These are phyloP conservation scores for Cromileptes altivelis DNA, from an alignment of 2,113 vertebrate species.

Conservation along the genomic window DNA sequence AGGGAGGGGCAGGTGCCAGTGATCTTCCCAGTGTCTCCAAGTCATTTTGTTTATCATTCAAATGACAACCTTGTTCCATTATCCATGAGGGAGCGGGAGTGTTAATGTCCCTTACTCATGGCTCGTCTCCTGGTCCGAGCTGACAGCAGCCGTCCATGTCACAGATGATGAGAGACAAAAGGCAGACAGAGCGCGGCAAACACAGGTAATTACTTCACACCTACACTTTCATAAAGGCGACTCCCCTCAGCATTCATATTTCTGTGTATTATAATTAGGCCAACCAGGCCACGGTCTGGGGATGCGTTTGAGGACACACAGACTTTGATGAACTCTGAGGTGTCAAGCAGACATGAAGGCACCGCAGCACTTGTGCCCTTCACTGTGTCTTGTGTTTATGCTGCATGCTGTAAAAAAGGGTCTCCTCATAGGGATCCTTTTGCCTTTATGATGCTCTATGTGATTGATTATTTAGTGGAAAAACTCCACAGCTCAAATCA, in stretches of 20 bases:
- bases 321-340: slow-evolving; percentile 74
- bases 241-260: slow-evolving; percentile 70
- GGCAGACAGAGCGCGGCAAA: slow-evolving; percentile 53
- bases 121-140: slow-evolving; percentile 65
- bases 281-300: slow-evolving; percentile 61
- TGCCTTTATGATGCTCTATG: slow-evolving; percentile 68
- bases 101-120: slow-evolving; percentile 77
- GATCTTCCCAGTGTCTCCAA: slow-evolving; percentile 81
- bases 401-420: slow-evolving; percentile 40
- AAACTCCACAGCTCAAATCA: slow-evolving; percentile 72
- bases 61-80: slow-evolving; percentile 87
- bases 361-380: slow-evolving; percentile 44
- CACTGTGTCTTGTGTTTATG: slow-evolving; percentile 60
- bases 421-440: slow-evolving; percentile 36
- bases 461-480: slow-evolving; percentile 85
- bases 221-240: slow-evolving; percentile 56
- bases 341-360: slow-evolving; percentile 70
- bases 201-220: slow-evolving; percentile 85
- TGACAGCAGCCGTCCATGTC: slow-evolving; percentile 73
- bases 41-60: slow-evolving; percentile 88
- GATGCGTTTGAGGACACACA: slow-evolving; percentile 70
- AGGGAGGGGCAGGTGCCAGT: slow-evolving; percentile 63
- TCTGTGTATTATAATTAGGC: slow-evolving; percentile 82
- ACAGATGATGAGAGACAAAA: slow-evolving; percentile 74
- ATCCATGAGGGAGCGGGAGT: slow-evolving; percentile 83